Evolutionary conservation across 2,888 invertebrate genomes (phyloP), one percentile per base, ranked within the genome.

Genomic region (Apamea anceps): DNA sequence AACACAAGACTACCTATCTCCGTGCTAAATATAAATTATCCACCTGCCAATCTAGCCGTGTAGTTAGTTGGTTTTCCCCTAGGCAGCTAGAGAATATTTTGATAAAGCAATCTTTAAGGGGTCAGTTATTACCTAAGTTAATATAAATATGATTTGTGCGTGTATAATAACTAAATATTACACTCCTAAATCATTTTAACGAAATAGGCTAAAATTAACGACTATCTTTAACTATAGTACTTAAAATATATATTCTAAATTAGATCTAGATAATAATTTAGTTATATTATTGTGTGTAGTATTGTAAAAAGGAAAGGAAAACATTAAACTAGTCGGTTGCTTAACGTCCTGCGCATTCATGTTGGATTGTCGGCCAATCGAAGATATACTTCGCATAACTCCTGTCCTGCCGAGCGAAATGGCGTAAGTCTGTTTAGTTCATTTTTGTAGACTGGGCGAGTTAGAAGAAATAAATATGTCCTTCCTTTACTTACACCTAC

Each of bases 261-360:
- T 15, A 21, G 32, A 60, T 63, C n/a, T 8, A 21, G 57, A 62
- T 74, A 54, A 48, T 70, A 37, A 54, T 74, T 75, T 54, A 42
- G 15, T 72, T 7, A 76, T 67, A 70, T 68, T 63, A 62, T 79
- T 68, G 67, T 77, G 45, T 42, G 13, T 21, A 42, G 12, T n/a
- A 77, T 76, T 72, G 71, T 82, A 74, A 74, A 74, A 75, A 79
- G 25, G 62, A 83, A 80, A 73, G 72, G 74, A 67, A 65, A 75
- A 65, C 71, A 79, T 83, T 71, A 72, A 82, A 80, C 65, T 60
- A 62, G 57, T 25, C 2, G 3, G 73, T 84, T 79, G 72, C 54
- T 25, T 21, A 81, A 86, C 75, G 28, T 81, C 71, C 74, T 85
- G 72, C 18, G 68, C 62, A 66, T 83, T 80, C 45, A 70, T 32